These are phyloP conservation scores for Metalampra italica DNA, from an alignment of 2,888 invertebrate species.

Conservation along the genomic window DNA sequence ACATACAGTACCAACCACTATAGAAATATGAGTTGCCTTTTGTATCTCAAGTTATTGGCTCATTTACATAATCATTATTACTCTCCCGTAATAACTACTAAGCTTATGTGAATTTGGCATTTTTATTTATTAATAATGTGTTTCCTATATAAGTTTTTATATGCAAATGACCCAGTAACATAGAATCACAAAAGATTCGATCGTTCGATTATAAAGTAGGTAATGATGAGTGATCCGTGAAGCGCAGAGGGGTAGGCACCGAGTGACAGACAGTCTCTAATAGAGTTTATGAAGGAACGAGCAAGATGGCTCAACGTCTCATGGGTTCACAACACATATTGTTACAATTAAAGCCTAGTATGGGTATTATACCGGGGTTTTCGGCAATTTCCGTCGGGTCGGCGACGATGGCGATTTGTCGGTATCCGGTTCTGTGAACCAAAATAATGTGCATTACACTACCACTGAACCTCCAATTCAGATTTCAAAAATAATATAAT, in stretches of 20 bases:
- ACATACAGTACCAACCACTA: conserved; percentile 29
- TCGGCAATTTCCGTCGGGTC: conserved; percentile 95
- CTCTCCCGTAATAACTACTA: neutral
- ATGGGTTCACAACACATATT: conserved; percentile 79
- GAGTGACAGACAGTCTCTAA: conserved; percentile 75
- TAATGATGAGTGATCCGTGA: conserved; percentile 50
- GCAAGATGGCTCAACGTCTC: conserved; percentile 58
- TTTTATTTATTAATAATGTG: neutral
- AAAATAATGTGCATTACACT: conserved; percentile 57
- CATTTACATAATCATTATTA: conserved; percentile 22
- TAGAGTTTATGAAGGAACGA: conserved; percentile 60
- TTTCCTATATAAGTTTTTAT: neutral
- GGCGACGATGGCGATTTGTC: conserved; percentile 94
- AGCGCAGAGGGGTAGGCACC: conserved; percentile 74
- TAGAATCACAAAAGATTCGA: conserved; percentile 36
- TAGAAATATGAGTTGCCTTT: conserved; percentile 11
- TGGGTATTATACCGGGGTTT: conserved; percentile 96
- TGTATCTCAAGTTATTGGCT: conserved; percentile 38
- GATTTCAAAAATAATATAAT: neutral
- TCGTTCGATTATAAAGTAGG: conserved; percentile 35
- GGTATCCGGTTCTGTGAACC: conserved; percentile 87
- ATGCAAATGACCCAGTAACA: conserved; percentile 46
- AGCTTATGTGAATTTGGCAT: neutral
- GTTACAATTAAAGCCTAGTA: conserved; percentile 75
- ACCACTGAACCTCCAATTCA: conserved; percentile 17